phyloP scores from a whole-genome alignment of 2,888 invertebrate species.

The Ecliptopera silaceata region DNA sequence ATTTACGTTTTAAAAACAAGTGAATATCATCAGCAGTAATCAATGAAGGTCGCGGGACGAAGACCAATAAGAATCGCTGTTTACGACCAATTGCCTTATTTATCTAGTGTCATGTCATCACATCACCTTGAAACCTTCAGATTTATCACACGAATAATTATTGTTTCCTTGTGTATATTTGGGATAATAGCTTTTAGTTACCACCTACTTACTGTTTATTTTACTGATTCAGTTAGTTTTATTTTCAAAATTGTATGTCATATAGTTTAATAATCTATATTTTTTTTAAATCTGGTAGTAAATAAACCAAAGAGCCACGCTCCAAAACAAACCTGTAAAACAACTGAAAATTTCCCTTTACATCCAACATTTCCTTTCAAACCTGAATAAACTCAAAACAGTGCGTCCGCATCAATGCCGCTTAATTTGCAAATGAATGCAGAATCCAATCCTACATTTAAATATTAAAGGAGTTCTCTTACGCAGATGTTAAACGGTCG shows the following conservation, averaged over 20 bases:
- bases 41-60: constrained; percentile 39
- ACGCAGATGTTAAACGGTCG: constrained; percentile 44
- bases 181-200: too few relatives aligned
- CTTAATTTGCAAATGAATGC: constrained; percentile 37
- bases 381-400: constrained; percentile 17
- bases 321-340: neutral
- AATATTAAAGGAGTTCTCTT: constrained; percentile 54
- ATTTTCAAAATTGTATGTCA: too few relatives aligned
- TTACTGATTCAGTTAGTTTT: too few relatives aligned
- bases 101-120: constrained; percentile 9
- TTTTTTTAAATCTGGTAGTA: too few relatives aligned
- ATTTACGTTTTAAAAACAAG: constrained; percentile 5
- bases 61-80: constrained; percentile 35
- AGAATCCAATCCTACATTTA: constrained; percentile 40
- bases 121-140: constrained; percentile 20
- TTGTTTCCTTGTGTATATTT: constrained; percentile 9
- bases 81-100: constrained; percentile 30
- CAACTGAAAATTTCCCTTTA: neutral
- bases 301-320: too few relatives aligned
- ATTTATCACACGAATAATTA: constrained; percentile 11
- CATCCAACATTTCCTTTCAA: constrained; percentile 8
- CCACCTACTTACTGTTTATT: too few relatives aligned
- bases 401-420: constrained; percentile 26
- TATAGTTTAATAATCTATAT: too few relatives aligned
- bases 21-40: constrained; percentile 22